Percentiles rank a stretch among this genome's conserved stretches.
These are phyloP conservation scores for Herpailurus yagouaroundi DNA, from an alignment of 2,113 vertebrate genomes.

Conservation along the genomic window DNA sequence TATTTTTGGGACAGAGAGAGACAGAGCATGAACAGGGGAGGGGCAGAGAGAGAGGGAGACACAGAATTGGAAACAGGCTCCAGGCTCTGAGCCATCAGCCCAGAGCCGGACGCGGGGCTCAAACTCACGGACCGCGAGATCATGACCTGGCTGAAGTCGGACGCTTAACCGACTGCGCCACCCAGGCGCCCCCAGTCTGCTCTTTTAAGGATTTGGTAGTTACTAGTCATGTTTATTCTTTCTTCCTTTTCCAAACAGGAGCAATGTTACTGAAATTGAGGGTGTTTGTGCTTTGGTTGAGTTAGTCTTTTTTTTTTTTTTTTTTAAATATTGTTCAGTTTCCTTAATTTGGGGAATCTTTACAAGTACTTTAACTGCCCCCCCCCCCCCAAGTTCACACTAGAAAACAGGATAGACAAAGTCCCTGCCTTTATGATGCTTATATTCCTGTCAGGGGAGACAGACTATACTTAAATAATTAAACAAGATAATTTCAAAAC, in stretches of 20 bases:
- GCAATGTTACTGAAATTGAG: background rate
- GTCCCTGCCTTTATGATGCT: background rate
- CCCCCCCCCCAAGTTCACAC: background rate
- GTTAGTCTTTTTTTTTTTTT: background rate
- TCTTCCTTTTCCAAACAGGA: conserved; percentile 29
- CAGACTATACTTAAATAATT: background rate
- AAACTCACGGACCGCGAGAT: no score
- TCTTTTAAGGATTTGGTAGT: conserved; percentile 27
- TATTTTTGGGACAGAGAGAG: no score
- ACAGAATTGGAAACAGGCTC: no score
- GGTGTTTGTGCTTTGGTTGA: conserved; percentile 7
- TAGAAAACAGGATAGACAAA: background rate
- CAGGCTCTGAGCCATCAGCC: no score
- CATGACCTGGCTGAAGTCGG: no score
- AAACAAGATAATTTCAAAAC: background rate
- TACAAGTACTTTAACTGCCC: background rate
- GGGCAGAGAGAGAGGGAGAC: no score
- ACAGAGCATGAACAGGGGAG: no score
- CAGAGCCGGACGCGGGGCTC: no score
- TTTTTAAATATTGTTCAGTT: background rate
- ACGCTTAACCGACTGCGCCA: no score
- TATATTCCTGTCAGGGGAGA: background rate
- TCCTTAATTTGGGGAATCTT: conserved; percentile 4
- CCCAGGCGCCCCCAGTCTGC: no score
- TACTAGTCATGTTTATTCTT: conserved; percentile 25